Conservation (phyloP, 2,888 invertebrate genomes). For the Podotricha telesiphe region DNA sequence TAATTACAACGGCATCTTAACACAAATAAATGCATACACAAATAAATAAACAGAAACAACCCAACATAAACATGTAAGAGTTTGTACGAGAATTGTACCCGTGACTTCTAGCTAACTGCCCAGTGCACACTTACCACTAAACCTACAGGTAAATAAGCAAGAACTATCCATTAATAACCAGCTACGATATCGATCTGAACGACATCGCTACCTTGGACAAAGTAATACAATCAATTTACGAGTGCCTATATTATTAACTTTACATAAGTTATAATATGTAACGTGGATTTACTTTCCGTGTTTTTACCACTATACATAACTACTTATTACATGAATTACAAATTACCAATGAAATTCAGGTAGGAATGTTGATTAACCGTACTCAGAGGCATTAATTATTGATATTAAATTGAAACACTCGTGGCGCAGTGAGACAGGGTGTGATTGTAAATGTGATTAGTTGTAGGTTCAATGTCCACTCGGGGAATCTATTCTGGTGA, state of each 20-base stretch:
- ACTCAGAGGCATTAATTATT: background rate
- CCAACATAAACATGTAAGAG: too few species aligned
- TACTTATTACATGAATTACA: background rate
- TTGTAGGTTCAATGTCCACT: too few species aligned
- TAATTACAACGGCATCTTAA: too few species aligned
- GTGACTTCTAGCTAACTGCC: background rate
- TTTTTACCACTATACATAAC: background rate
- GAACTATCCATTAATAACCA: background rate
- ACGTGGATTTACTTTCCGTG: conserved; percentile 5
- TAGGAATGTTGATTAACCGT: background rate
- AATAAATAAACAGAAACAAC: too few species aligned
- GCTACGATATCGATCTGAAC: background rate
- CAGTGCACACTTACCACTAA: background rate
- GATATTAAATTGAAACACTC: too few species aligned
- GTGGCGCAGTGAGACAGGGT: too few species aligned
- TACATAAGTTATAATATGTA: conserved; percentile 17
- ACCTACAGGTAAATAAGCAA: background rate
- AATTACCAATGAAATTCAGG: conserved; percentile 7
- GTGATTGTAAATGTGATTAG: too few species aligned
- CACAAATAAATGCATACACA: too few species aligned
- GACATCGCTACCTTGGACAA: background rate
- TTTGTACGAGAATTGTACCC: background rate
- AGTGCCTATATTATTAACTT: background rate
- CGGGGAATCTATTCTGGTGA: too few species aligned
- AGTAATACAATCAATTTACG: background rate